These are phyloP conservation scores for Colistium nudipinnis DNA, from an alignment of 2,113 vertebrate genomes.

Conservation along the genomic window DNA sequence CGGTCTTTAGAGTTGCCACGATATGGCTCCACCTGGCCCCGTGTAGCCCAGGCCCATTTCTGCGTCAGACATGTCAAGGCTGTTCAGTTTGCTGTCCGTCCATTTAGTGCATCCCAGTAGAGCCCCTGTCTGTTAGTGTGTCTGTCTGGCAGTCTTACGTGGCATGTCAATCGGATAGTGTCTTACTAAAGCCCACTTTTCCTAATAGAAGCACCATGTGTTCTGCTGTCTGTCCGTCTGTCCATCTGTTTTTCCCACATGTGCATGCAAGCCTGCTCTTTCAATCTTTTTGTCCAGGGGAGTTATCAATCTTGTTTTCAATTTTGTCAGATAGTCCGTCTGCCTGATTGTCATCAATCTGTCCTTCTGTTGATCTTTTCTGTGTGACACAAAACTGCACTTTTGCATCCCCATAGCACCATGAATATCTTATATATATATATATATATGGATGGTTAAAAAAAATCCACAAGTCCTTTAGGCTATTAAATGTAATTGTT, in stretches of 20 bases:
- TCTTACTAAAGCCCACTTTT: constrained; percentile 55
- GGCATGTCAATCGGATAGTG: constrained; percentile 19
- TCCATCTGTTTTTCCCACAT: constrained; percentile 62
- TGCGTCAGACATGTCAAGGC: constrained; percentile 65
- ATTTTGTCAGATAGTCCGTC: constrained; percentile 45
- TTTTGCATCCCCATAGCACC: neutral
- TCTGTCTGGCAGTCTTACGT: constrained; percentile 33
- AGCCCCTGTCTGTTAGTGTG: constrained; percentile 52
- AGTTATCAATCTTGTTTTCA: constrained; percentile 48
- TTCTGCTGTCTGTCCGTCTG: constrained; percentile 53
- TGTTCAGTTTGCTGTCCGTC: constrained; percentile 50
- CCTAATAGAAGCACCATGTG: constrained; percentile 69
- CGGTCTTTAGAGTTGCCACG: constrained; percentile 63
- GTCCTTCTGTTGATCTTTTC: constrained; percentile 32
- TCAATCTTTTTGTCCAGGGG: constrained; percentile 17
- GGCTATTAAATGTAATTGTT: constrained; percentile 5
- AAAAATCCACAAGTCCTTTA: constrained; percentile 41
- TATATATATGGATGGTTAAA: neutral
- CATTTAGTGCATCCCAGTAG: constrained; percentile 65
- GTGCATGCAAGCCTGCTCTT: constrained; percentile 29
- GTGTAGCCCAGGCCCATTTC: constrained; percentile 50
- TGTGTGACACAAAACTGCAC: neutral
- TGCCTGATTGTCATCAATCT: constrained; percentile 25
- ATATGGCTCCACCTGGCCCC: constrained; percentile 62
- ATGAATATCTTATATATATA: constrained; percentile 7